Conservation (phyloP, 1,140 invertebrate species). For the Drosophila kepulauana region DNA sequence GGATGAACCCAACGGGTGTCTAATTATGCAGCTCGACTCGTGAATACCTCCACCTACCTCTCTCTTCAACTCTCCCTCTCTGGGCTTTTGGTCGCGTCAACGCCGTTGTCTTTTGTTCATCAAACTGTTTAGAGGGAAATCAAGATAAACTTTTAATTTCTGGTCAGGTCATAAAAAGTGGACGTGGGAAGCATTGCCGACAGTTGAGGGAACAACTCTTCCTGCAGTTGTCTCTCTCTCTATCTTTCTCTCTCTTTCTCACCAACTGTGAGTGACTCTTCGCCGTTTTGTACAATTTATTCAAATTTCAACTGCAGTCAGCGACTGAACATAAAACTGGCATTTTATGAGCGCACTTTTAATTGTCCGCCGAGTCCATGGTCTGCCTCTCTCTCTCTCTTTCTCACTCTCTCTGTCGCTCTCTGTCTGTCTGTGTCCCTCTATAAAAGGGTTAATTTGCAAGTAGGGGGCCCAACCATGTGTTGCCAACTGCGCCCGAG, state of each 20-base stretch:
- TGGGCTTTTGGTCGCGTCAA: conserved; percentile 17
- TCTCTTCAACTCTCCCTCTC: neutral
- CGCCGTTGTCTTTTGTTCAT: conserved; percentile 73
- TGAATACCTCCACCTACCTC: conserved; percentile 2
- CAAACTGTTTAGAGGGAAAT: conserved; percentile 77
- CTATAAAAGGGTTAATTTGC: conserved; percentile 77
- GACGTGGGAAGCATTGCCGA: conserved; percentile 70
- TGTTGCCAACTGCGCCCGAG: conserved; percentile 38
- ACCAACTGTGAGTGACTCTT: conserved; percentile 11
- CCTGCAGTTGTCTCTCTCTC: conserved; percentile 8
- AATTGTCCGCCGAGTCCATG: conserved; percentile 46
- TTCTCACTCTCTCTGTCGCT: neutral
- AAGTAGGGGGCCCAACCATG: conserved; percentile 56
- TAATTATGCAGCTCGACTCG: conserved; percentile 71
- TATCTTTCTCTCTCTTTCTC: conserved; percentile 5
- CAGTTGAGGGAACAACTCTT: conserved; percentile 7
- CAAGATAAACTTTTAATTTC: conserved; percentile 82
- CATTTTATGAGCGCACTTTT: conserved; percentile 74
- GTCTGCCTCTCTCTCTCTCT: neutral
- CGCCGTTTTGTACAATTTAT: conserved; percentile 80
- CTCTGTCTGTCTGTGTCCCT: neutral
- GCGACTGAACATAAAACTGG: conserved; percentile 64
- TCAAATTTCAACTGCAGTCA: conserved; percentile 78
- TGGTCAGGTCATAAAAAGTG: conserved; percentile 64
- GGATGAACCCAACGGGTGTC: conserved; percentile 64